Base-by-base conservation (phyloP, 2,888 invertebrate genomes). In the Caenorhabditis imperialis region DNA sequence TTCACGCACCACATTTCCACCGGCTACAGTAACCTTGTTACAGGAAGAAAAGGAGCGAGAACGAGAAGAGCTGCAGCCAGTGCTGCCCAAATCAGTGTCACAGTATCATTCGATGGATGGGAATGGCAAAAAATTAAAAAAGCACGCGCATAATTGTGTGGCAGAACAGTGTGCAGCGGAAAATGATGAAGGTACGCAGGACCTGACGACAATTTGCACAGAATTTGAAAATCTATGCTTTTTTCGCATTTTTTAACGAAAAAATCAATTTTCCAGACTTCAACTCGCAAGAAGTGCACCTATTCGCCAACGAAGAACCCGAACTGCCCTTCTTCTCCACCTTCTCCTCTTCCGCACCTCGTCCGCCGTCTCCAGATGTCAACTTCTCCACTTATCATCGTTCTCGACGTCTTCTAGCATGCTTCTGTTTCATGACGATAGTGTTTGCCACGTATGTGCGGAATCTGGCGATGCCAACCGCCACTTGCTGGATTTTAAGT, bases 101-200 rank as follows among this genome's bases (percentile, higher is more conserved):
- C 77, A 78, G 22, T 81, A 81, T 54, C 72, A 81, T 1, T 61
- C 81, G 2, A 78, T 81, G 42, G 74, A 40, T 14, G 37, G 45
- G 22, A 47, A 50, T 18, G 5, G 3, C 20, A 54, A 53, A 18
- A 58, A 58, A 44, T 2, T 12, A 7, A 60, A 30, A 35, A 55
- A 62, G 14, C 69, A 58, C 35, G 30, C 53, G n/a, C 75, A 75
- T 20, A 75, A 75, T 48, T 75, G 75, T 54, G 54, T 75, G 0
- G 75, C 62, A n/a, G 69, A 75, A 30, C 58, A 62, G 45, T 75
- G 75, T 40, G 67, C 23, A 16, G 50, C 40, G 35, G 50, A 65
- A 10, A 48, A 61, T 42, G 65, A 60, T 27, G 73, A 60, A 48
- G 60, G 58, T 65, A 25, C 2, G n/a, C n/a, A n/a, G n/a, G n/a